phyloP scores from a whole-genome alignment of 2,888 invertebrate genomes.

The Aplocera efformata region DNA sequence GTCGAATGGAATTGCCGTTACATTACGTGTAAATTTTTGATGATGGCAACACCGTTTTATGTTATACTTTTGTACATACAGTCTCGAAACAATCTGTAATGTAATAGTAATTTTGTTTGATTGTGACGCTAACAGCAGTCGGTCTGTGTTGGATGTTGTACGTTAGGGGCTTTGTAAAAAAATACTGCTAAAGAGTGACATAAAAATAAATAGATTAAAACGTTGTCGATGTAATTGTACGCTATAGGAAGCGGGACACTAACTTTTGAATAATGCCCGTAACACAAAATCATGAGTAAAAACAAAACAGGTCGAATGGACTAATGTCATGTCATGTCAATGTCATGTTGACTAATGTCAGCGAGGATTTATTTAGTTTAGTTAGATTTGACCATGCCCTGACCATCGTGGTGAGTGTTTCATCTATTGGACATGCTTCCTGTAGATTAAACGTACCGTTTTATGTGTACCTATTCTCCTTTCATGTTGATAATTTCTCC shows the following conservation, averaged over 20 bases:
- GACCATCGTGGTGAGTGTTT: conserved; percentile 5
- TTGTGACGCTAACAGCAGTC: conserved; percentile 36
- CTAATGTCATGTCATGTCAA: no score
- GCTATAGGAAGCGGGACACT: conserved; percentile 12
- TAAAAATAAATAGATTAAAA: conserved; percentile 16
- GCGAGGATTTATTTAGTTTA: no score
- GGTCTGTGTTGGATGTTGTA: conserved; percentile 42
- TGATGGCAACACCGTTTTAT: conserved; percentile 44
- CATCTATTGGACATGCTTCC: conserved; percentile 18
- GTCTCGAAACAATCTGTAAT: conserved; percentile 43
- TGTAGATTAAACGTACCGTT: conserved; percentile 21
- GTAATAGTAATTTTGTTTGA: conserved; percentile 47
- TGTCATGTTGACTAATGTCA: no score
- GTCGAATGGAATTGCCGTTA: conserved; percentile 45
- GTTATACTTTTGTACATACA: conserved; percentile 59
- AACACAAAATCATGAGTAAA: no score
- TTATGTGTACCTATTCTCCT: conserved; percentile 17
- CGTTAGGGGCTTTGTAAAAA: conserved; percentile 35
- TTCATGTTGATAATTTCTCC: conserved; percentile 14
- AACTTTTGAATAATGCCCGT: neutral
- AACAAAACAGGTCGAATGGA: no score
- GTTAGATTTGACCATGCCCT: neutral
- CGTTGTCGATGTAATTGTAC: conserved; percentile 16
- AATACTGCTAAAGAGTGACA: conserved; percentile 27
- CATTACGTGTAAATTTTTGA: conserved; percentile 39